Conservation (phyloP, 1,140 invertebrate genomes). For the Oryctes rhinoceros region DNA sequence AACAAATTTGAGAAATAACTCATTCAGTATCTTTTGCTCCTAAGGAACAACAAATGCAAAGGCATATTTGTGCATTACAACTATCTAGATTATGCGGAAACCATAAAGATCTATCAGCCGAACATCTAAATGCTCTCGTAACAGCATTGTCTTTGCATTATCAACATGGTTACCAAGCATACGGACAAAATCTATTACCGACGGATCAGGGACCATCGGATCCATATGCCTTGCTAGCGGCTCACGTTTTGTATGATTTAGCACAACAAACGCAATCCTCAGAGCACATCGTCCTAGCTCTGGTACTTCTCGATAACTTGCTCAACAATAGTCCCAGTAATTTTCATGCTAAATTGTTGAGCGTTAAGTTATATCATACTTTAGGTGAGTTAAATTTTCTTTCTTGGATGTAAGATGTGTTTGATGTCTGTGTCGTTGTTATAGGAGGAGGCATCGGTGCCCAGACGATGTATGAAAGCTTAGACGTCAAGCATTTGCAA, state of each 20-base stretch:
- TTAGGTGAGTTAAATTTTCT: slow-evolving; percentile 65
- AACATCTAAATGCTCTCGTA: slow-evolving; percentile 64
- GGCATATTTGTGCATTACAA: slow-evolving; percentile 76
- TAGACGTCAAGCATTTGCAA: slow-evolving; percentile 96
- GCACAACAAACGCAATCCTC: slow-evolving; percentile 67
- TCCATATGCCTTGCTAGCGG: slow-evolving; percentile 79
- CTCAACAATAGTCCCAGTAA: slow-evolving; percentile 78
- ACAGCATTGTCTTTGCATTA: slow-evolving; percentile 65
- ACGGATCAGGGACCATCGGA: slow-evolving; percentile 75
- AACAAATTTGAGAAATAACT: neutral
- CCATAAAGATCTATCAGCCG: slow-evolving; percentile 64
- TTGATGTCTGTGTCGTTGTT: slow-evolving; percentile 39
- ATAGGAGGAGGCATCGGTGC: slow-evolving; percentile 75
- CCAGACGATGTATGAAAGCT: slow-evolving; percentile 70
- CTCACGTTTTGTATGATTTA: slow-evolving; percentile 79
- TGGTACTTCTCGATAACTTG: slow-evolving; percentile 75
- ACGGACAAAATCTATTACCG: slow-evolving; percentile 63
- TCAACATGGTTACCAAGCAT: slow-evolving; percentile 63
- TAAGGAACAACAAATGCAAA: slow-evolving; percentile 73
- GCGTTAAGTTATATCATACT: slow-evolving; percentile 76
- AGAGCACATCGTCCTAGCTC: slow-evolving; percentile 69
- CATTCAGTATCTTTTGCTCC: slow-evolving; percentile 40
- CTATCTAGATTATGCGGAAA: slow-evolving; percentile 73
- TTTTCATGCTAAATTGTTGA: slow-evolving; percentile 79
- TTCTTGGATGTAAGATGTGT: neutral